These are phyloP conservation scores for Neria commutata DNA, from an alignment of 2,888 invertebrate species.

Conservation along the genomic window DNA sequence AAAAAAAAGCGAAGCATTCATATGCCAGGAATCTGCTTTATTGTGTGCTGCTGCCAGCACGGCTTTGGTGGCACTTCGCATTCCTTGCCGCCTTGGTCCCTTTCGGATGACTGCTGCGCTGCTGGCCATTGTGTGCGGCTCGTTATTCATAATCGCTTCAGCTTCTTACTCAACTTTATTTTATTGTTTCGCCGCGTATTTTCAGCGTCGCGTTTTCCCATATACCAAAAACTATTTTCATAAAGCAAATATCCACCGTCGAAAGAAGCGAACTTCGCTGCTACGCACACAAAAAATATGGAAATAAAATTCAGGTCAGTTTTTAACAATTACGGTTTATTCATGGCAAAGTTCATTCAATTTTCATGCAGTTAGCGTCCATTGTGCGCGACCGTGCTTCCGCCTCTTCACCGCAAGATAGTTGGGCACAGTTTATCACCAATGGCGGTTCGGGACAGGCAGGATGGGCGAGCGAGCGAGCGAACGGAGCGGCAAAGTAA, in stretches of 20 bases:
- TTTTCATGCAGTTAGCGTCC: conserved; percentile 16
- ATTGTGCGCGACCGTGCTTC: conserved; percentile 1
- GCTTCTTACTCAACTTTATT: conserved; percentile 11
- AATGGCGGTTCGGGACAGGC: too few species aligned
- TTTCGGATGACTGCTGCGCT: too few species aligned
- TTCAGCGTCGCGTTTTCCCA: conserved; percentile 22
- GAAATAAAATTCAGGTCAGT: conserved; percentile 32
- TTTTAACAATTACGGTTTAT: conserved; percentile 36
- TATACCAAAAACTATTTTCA: conserved; percentile 28
- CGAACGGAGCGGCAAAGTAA: too few species aligned
- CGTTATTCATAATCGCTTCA: conserved; percentile 13
- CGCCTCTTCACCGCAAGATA: neutral
- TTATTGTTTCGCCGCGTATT: conserved; percentile 2
- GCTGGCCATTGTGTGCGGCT: too few species aligned
- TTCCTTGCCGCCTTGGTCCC: too few species aligned
- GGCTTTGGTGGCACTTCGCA: neutral
- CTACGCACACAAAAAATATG: conserved; percentile 8
- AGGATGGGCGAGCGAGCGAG: too few species aligned
- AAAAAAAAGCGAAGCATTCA: too few species aligned
- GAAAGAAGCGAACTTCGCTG: conserved; percentile 22
- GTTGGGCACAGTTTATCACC: neutral
- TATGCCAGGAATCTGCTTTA: too few species aligned
- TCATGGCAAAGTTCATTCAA: conserved; percentile 27
- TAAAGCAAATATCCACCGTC: conserved; percentile 34
- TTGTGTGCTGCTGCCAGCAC: too few species aligned